Evolutionary conservation across 2,113 vertebrate genomes (phyloP).

Genomic region (Anguilla japonica): DNA sequence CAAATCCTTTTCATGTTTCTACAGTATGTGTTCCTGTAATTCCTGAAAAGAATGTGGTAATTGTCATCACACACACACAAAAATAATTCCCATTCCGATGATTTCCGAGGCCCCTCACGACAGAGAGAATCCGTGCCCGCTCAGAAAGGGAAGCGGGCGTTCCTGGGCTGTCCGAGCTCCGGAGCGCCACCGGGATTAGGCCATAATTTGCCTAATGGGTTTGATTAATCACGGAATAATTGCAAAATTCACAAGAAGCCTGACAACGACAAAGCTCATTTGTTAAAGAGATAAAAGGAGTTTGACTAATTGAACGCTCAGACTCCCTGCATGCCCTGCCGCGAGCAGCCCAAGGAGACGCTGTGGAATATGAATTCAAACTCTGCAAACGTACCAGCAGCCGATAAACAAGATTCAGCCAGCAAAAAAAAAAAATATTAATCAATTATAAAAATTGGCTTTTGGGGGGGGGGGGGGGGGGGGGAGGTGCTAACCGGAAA

Average conservation of each 20-base stretch:
- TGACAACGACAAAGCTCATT: not conserved
- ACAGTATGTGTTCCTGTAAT: too few species aligned
- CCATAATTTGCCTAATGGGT: slow-evolving; percentile 24
- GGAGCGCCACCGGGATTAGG: slow-evolving; percentile 37
- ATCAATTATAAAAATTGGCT: not conserved
- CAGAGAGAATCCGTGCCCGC: too few species aligned
- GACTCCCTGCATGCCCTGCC: not conserved
- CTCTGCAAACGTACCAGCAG: not conserved
- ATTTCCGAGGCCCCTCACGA: slow-evolving; percentile 34
- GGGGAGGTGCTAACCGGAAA: not conserved
- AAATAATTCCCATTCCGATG: slow-evolving; percentile 47
- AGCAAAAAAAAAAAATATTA: not conserved
- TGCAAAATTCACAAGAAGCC: slow-evolving; percentile 13
- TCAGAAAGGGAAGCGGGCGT: not conserved
- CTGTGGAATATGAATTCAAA: slow-evolving; percentile 5
- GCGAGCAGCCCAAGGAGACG: not conserved
- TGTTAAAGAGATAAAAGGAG: not conserved
- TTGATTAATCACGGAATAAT: slow-evolving; percentile 20
- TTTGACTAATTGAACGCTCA: slow-evolving; percentile 28
- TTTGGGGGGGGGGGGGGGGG: not conserved
- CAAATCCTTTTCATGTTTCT: too few species aligned
- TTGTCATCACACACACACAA: too few species aligned
- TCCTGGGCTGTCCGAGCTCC: slow-evolving; percentile 29
- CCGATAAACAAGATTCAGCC: not conserved
- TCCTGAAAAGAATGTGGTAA: too few species aligned